Evolutionary conservation across 1,140 invertebrate genomes (phyloP), one percentile per base, ranked within the genome.

Genomic region (Eriocheir sinensis): DNA sequence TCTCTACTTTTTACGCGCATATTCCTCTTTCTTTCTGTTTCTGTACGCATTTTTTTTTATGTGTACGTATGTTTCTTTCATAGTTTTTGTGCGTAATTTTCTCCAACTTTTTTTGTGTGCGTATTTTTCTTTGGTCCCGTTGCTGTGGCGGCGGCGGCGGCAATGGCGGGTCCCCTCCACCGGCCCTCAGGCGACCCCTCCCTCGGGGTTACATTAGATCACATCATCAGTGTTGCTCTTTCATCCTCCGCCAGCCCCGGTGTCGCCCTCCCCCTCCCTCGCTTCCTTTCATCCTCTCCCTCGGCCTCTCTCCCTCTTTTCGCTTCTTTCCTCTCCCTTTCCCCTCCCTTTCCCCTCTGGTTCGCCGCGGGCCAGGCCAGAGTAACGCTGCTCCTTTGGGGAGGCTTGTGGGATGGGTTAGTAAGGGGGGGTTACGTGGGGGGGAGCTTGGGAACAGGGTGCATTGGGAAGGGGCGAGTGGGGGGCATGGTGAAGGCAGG

Each of bases 161-260:
- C 21, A 4, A 6, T n/a, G 27, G 27, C 27, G 21, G 21, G 2
- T 21, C 60, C 12, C 60, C 60, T 8, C 15, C 44, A 4, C 44
- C 15, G 4, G 6, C 60, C 60, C 60, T 72, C 27, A n/a, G 60
- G 0, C 60, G 27, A n/a, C 27, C 60, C 21, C 60, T 72, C 60
- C 60, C 60, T 72, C 60, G 21, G 60, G 60, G 60, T 72, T 72
- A 72, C 60, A 72, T 72, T 72, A 72, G 60, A 72, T 72, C 60
- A 72, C 60, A 72, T 72, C 60, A 72, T 72, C 60, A 72, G 60
- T 72, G 60, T 72, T 72, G 60, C 60, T 72, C 60, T 72, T 72
- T 72, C 60, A 72, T 72, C 60, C 60, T n/a, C 21, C 9, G 60
- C 60, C 21, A 72, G 60, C 21, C 60, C 60, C 60, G 60, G 60